phyloP scores from a whole-genome alignment of 2,113 vertebrate species.

The Nematolebias whitei region DNA sequence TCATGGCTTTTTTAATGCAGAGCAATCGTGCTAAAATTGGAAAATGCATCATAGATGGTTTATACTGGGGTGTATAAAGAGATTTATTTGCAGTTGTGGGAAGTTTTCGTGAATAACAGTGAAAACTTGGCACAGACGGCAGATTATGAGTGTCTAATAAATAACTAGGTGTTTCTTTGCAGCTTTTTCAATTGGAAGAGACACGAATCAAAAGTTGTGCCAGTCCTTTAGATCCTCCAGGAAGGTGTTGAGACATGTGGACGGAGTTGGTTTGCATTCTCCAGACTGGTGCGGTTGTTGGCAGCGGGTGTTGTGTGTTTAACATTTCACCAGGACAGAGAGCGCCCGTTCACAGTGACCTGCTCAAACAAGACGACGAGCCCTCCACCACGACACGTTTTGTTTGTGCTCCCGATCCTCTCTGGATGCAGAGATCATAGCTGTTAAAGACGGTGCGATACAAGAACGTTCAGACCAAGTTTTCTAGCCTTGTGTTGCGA shows the following conservation, averaged over 20 bases:
- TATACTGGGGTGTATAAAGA: neutral
- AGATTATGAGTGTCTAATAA: neutral
- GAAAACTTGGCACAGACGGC: neutral
- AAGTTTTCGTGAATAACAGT: neutral
- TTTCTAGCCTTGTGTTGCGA: neutral
- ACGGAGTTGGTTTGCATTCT: constrained; percentile 17
- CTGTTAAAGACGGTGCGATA: neutral
- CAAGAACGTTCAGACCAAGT: neutral
- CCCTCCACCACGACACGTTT: neutral
- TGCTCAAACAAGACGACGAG: constrained; percentile 22
- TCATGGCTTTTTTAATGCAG: constrained; percentile 50
- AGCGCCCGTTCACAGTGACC: constrained; percentile 33
- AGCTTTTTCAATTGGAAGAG: too few relatives aligned
- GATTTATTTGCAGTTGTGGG: neutral
- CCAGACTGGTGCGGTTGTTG: constrained; percentile 7
- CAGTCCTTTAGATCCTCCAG: too few relatives aligned
- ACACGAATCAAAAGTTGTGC: too few relatives aligned
- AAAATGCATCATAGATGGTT: constrained; percentile 12
- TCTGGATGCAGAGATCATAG: neutral
- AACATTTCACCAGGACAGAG: constrained; percentile 1
- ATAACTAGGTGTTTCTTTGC: neutral
- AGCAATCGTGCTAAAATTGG: constrained; percentile 18
- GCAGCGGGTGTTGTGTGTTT: constrained; percentile 31
- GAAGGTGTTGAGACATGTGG: constrained; percentile 1
- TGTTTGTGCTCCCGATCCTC: neutral